Evolutionary conservation across 2,113 vertebrate species (phyloP), one percentile per base, ranked within the genome.

Genomic region (Sphyrna mokarran): DNA sequence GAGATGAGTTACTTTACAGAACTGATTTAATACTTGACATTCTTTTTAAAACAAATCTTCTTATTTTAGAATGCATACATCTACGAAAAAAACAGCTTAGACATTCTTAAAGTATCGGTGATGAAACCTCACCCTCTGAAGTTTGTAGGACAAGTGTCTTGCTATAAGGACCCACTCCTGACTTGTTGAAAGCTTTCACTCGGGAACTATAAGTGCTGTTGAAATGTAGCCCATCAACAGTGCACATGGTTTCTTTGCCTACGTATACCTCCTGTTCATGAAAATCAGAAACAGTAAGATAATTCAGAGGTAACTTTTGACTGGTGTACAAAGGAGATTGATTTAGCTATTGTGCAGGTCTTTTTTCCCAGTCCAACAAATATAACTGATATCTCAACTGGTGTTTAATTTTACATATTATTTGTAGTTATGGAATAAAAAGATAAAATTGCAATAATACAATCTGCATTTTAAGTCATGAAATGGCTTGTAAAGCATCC

Each of bases 91-190:
- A 70, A 48, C 22, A 22, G 54, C 23, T 72, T 95, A 95, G 16
- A 23, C 33, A 72, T 95, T 48, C 33, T 95, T 76, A 95, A 95
- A 95, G 68, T 43, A 95, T 72, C 94, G 54, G 68, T 95, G 78
- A 54, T 63, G 72, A 94, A 85, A 86, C 97, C 98, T 98, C 98
- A 99, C 99, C 98, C 97, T 99, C 99, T 0, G 99, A 99, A 5
- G 99, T 99, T 97, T 99, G 99, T 93, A 99, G 99, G 95, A 99
- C 97, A 96, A 99, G 97, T 0, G 98, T 99, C 98, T 99, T 99
- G 98, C 99, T 99, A 98, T 99, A 99, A 7, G 98, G 99, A 96
- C 99, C 99, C 95, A 99, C 98, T 80, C 99, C 99, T 0, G 98
- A 98, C 96, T 98, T 98, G 97, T 99, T 99, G 97, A 99, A 99